Conservation (phyloP, 1,140 invertebrate genomes). For the Megalonaias nervosa region DNA sequence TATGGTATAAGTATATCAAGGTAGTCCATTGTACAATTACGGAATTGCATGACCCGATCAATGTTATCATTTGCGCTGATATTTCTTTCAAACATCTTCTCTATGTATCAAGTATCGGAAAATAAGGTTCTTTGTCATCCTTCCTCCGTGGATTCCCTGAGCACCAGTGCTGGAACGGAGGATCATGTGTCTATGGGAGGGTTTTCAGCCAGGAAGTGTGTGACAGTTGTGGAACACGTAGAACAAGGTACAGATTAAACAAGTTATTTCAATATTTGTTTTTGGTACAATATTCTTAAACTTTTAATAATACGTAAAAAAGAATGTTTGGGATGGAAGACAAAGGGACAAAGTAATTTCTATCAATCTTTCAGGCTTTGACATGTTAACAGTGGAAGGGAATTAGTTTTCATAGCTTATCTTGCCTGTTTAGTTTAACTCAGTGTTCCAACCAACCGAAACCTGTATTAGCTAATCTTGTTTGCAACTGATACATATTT, state of each 20-base stretch:
- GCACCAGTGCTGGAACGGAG: constrained; percentile 82
- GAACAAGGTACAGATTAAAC: constrained; percentile 70
- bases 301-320: background rate
- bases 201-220: constrained; percentile 80
- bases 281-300: background rate
- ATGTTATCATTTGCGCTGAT: no score
- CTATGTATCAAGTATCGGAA: constrained; percentile 71
- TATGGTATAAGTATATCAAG: no score
- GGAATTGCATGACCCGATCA: no score
- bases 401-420: no score
- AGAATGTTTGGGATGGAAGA: background rate
- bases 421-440: no score
- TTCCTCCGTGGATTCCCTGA: constrained; percentile 81
- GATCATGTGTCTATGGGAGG: constrained; percentile 85
- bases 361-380: background rate
- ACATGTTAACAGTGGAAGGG: background rate
- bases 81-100: no score
- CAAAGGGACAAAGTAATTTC: background rate
- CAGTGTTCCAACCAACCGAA: no score
- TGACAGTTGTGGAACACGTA: constrained; percentile 78
- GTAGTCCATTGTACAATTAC: no score
- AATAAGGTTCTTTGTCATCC: constrained; percentile 85
- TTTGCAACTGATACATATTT: background rate
- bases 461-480: background rate
- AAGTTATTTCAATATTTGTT: background rate